phyloP scores from a whole-genome alignment of 1,140 invertebrate genomes.

The Drosophila insularis region DNA sequence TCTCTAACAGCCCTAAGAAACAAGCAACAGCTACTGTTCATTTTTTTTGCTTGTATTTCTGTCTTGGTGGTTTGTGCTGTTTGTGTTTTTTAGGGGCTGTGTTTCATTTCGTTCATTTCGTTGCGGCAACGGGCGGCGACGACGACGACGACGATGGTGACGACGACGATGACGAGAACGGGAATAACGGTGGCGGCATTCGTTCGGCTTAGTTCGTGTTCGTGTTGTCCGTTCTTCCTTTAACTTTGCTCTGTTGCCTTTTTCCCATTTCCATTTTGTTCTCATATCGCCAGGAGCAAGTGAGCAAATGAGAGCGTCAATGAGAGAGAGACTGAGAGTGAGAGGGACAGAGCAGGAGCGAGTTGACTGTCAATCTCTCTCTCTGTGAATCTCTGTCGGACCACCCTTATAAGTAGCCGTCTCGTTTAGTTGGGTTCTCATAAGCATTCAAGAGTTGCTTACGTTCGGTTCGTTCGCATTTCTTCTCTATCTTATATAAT shows the following conservation, averaged over 20 bases:
- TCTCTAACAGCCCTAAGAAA: constrained; percentile 43
- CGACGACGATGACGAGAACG: too few relatives aligned
- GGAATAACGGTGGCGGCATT: neutral
- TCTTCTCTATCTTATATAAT: constrained; percentile 83
- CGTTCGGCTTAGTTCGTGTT: neutral
- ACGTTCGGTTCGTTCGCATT: constrained; percentile 83
- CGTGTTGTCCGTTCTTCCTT: constrained; percentile 2
- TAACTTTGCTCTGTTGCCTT: neutral
- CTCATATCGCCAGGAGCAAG: constrained; percentile 18
- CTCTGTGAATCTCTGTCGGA: constrained; percentile 36
- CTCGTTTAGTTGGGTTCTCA: constrained; percentile 62
- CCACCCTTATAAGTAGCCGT: constrained; percentile 76
- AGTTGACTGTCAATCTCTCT: neutral
- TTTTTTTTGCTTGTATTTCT: constrained; percentile 19
- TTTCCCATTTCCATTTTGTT: constrained; percentile 21
- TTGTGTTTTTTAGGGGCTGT: constrained; percentile 65
- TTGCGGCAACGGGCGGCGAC: neutral
- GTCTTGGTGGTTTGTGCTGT: constrained; percentile 53
- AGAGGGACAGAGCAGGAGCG: neutral
- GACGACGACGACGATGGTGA: neutral
- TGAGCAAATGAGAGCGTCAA: neutral
- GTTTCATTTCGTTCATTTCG: neutral
- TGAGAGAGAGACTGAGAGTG: neutral
- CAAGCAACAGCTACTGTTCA: constrained; percentile 66
- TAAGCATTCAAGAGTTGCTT: constrained; percentile 83